Conservation (phyloP, 2,113 vertebrate species). For the Melanostigma gelatinosum region DNA sequence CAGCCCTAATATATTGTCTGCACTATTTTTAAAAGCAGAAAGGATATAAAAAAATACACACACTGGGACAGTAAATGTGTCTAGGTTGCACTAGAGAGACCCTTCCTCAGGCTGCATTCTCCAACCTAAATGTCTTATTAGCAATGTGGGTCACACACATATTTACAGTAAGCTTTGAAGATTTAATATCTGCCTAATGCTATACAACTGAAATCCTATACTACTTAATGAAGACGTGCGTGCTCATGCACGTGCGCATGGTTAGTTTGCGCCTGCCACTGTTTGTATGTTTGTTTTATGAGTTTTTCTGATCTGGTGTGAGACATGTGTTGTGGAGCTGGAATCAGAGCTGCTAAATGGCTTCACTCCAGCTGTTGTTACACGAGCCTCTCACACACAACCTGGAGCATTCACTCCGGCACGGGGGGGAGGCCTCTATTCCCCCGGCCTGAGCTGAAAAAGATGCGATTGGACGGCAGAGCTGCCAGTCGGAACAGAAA, state of each 20-base stretch:
- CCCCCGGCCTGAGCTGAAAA: neutral
- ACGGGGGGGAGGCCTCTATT: conserved; percentile 36
- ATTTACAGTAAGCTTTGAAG: conserved; percentile 30
- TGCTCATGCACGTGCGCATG: neutral
- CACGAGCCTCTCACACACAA: conserved; percentile 66
- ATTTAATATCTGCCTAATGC: conserved; percentile 27
- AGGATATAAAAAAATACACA: neutral
- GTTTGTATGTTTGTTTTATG: conserved; percentile 14
- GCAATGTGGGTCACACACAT: conserved; percentile 42
- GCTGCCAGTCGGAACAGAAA: conserved; percentile 59
- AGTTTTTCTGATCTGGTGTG: conserved; percentile 35
- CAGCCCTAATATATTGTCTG: neutral
- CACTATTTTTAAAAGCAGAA: neutral
- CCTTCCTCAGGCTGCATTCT: conserved; percentile 27
- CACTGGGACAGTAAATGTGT: neutral
- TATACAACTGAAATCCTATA: conserved; percentile 18
- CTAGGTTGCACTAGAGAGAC: conserved; percentile 21
- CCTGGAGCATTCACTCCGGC: conserved; percentile 53
- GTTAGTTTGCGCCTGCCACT: neutral
- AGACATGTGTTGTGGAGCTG: conserved; percentile 46
- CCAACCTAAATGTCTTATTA: conserved; percentile 35
- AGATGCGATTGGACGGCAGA: conserved; percentile 51
- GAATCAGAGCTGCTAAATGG: conserved; percentile 36
- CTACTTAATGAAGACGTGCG: neutral
- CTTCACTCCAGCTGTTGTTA: conserved; percentile 59